Evolutionary conservation across 2,888 invertebrate species (phyloP).

Genomic region (Phasia obesa): DNA sequence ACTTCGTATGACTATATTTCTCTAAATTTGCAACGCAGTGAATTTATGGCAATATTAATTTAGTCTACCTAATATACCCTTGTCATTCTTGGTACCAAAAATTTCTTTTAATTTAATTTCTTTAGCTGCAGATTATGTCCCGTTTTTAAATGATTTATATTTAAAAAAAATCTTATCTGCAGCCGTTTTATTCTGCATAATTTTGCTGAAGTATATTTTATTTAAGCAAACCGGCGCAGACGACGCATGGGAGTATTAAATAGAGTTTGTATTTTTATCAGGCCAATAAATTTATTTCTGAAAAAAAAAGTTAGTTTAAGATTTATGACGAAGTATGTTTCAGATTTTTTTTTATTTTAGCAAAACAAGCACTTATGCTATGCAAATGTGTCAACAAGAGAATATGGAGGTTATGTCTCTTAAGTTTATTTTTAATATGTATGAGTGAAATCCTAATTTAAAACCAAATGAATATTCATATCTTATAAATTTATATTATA

Average conservation of each 20-base stretch:
- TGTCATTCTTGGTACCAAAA: neutral
- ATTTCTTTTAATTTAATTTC: conserved; percentile 4
- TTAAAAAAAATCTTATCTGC: conserved; percentile 6
- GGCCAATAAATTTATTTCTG: conserved; percentile 25
- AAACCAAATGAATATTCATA: no score
- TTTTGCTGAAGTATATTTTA: conserved; percentile 16
- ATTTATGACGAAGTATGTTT: conserved; percentile 26
- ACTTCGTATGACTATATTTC: no score
- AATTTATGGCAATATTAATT: no score
- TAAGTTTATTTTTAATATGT: no score
- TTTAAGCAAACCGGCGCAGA: conserved; percentile 10
- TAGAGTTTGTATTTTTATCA: conserved; percentile 31
- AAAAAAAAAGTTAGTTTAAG: conserved; percentile 3
- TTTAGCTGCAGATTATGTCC: conserved; percentile 15
- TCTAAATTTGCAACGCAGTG: no score
- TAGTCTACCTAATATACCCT: neutral
- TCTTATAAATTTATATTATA: no score
- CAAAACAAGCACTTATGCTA: neutral
- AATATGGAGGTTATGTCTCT: no score
- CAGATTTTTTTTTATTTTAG: neutral
- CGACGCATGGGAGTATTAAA: conserved; percentile 6
- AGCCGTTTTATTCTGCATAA: neutral
- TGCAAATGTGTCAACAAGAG: neutral
- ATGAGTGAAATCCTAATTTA: no score
- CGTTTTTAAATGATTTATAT: conserved; percentile 28